phyloP scores from a whole-genome alignment of 2,888 invertebrate species.

The Drosophila neutralis region DNA sequence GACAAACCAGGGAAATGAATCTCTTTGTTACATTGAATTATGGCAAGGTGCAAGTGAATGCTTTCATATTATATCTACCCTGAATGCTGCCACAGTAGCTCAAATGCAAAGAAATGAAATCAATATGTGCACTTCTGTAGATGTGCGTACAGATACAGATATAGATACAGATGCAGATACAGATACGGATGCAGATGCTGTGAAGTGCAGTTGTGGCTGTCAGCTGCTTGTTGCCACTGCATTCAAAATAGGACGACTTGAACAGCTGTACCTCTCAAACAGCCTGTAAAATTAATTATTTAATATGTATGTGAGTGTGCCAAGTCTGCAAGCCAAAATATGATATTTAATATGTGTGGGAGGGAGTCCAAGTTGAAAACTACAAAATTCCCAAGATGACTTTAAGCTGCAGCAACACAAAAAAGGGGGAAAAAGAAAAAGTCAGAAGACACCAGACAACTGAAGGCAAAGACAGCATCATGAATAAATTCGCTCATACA shows the following conservation, averaged over 20 bases:
- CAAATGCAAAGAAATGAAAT: constrained; percentile 24
- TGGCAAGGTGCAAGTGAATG: constrained; percentile 35
- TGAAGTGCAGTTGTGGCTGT: constrained; percentile 21
- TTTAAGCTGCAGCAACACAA: constrained; percentile 46
- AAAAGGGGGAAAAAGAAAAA: constrained; percentile 9
- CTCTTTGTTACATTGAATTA: constrained; percentile 64
- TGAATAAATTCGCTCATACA: constrained; percentile 68
- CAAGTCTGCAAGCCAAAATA: constrained; percentile 16
- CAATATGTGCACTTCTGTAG: constrained; percentile 33
- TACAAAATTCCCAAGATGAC: constrained; percentile 58
- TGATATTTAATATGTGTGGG: constrained; percentile 55
- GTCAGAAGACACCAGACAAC: constrained; percentile 15
- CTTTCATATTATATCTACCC: constrained; percentile 52
- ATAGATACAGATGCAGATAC: neutral
- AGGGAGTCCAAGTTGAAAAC: constrained; percentile 37
- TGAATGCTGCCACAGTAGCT: constrained; percentile 29
- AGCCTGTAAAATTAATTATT: constrained; percentile 27
- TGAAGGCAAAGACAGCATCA: constrained; percentile 40
- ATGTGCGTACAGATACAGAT: constrained; percentile 9
- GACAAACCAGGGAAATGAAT: constrained; percentile 23
- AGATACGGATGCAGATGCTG: constrained; percentile 20
- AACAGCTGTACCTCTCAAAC: constrained; percentile 10
- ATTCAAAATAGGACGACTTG: constrained; percentile 44
- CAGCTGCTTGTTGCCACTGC: constrained; percentile 19
- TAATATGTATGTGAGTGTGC: constrained; percentile 13